Base-by-base conservation (phyloP, 2,113 vertebrate species). In the Cathartes aura region DNA sequence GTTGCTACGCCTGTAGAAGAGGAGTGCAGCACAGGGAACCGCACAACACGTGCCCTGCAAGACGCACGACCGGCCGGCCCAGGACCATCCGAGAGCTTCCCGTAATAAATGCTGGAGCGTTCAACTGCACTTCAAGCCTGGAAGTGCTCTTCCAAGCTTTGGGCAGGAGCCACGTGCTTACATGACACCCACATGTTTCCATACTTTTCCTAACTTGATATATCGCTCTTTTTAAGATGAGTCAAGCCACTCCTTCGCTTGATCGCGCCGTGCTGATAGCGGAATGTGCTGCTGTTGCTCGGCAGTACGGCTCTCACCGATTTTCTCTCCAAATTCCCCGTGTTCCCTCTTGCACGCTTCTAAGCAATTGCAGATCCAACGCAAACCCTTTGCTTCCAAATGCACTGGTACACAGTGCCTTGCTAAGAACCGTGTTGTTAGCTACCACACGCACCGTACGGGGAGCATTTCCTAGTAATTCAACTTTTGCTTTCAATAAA, bases 61-160 rank as follows among this genome's bases (percentile, higher is more conserved):
- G 83, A 21, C 1, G 24, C 20, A 3, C 1, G 4, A 29, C 2
- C 4, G 0, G 11, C 20, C 1, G 1, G 47, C 42, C 40, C 3
- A 45, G 42, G 38, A 29, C 26, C 24, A 6, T 3, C 9, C 2
- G 0, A 32, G 55, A 64, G n/a, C 45, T 29, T 15, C 68, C 32
- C 3, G 0, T 3, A 10, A 30, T 3, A 23, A 24, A 14, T 3
- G 16, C 34, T 8, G 24, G 22, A 73, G 26, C 71, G 26, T 16
- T 5, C n/a, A 7, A 7, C 17, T 4, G 15, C n/a, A 6, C 58
- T 17, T 17, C 26, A n/a, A n/a, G 45, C n/a, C 71, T 20, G 26
- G 27, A 55, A 48, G 2, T 12, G 23, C 30, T 29, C 50, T 48
- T 34, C 29, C 47, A 47, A 60, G 47, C 83, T 67, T 15, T 4